Evolutionary conservation across 2,113 vertebrate species (phyloP).

Genomic region (Clarias magur): DNA sequence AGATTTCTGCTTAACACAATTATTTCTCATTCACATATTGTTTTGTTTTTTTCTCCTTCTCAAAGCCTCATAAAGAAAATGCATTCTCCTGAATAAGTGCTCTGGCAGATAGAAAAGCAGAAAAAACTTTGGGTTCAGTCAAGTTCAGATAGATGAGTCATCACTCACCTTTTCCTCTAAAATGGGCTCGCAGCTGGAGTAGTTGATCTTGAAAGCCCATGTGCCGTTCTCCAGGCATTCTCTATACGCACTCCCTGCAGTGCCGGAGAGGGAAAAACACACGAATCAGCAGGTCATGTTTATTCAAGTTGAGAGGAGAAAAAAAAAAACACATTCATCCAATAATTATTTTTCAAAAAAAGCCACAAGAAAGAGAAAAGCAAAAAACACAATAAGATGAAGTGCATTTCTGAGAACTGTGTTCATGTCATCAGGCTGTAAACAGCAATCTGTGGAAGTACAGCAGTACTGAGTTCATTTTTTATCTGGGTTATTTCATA

Average conservation of each 20-base stretch:
- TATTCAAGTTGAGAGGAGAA: background rate
- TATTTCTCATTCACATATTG: background rate
- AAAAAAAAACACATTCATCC: background rate
- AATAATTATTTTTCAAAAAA: background rate
- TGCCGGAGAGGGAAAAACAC: background rate
- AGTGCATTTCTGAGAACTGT: background rate
- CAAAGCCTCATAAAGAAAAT: background rate
- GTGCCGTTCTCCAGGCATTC: constrained; percentile 95
- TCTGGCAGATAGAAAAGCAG: background rate
- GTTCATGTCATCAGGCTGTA: background rate
- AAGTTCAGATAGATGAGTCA: constrained; percentile 34
- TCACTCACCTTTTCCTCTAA: constrained; percentile 88
- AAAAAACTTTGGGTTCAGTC: background rate
- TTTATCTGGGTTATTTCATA: background rate
- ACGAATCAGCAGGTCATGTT: background rate
- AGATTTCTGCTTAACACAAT: background rate
- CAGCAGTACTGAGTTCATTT: background rate
- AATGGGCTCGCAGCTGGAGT: constrained; percentile 94
- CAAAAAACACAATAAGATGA: background rate
- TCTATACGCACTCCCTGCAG: constrained; percentile 87
- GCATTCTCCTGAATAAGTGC: background rate
- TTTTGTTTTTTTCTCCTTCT: background rate
- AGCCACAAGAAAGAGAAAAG: background rate
- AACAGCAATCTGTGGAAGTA: background rate
- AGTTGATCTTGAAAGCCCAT: constrained; percentile 93